Conservation (phyloP, 2,113 vertebrate species). For the Leptosomus discolor region DNA sequence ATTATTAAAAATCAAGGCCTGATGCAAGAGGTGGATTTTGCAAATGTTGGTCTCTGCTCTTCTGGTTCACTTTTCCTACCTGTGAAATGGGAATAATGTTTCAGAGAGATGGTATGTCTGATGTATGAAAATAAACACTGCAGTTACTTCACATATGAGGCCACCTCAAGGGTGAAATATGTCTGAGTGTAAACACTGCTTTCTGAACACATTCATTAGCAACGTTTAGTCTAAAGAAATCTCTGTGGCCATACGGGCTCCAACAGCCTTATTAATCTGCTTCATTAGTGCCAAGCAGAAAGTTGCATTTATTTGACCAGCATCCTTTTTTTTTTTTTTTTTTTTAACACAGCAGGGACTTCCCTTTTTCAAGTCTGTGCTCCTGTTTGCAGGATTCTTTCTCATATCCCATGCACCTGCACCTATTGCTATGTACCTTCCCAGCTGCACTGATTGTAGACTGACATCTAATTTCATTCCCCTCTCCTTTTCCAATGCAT, state of each 20-base stretch:
- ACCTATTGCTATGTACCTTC: neutral
- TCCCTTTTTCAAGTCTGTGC: neutral
- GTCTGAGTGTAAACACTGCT: neutral
- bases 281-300: conserved; percentile 8
- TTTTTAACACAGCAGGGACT: neutral
- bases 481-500: conserved; percentile 15
- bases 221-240: conserved; percentile 9
- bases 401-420: neutral
- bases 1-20: neutral
- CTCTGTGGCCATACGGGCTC: neutral
- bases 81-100: neutral
- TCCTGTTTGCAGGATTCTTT: neutral
- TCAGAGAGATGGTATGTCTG: neutral
- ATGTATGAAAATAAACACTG: neutral
- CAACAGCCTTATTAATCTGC: conserved; percentile 15
- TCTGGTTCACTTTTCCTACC: neutral
- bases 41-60: neutral
- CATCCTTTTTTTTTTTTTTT: too few relatives aligned
- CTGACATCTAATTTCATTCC: conserved; percentile 8
- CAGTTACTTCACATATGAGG: accelerated
- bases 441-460: neutral
- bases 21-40: neutral
- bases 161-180: neutral
- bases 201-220: neutral
- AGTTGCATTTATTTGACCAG: conserved; percentile 11